Conservation (phyloP, 1,140 invertebrate genomes). For the Drosophila lini region DNA sequence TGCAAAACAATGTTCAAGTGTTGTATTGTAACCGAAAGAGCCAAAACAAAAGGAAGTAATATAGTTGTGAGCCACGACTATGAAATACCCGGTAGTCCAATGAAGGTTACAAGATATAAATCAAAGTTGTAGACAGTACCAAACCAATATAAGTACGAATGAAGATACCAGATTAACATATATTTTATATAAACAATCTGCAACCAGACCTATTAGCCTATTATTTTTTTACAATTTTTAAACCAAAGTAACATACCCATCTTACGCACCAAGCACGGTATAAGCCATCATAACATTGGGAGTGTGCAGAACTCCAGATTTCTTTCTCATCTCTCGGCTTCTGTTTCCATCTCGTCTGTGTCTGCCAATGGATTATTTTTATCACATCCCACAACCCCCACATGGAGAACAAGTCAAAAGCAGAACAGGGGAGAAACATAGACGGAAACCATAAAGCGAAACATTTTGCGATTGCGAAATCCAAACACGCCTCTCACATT, state of each 20-base stretch:
- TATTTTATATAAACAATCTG: not conserved
- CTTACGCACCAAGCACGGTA: not conserved
- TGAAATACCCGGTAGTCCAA: not conserved
- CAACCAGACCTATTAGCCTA: too few relatives aligned
- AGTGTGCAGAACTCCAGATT: constrained; percentile 41
- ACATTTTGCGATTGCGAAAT: constrained; percentile 73
- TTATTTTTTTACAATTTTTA: too few relatives aligned
- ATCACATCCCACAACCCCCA: constrained; percentile 34
- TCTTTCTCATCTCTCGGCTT: constrained; percentile 34
- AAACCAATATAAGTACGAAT: not conserved
- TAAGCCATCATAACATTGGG: constrained; percentile 37
- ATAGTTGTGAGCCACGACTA: not conserved
- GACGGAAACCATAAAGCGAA: constrained; percentile 52
- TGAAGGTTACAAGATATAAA: not conserved
- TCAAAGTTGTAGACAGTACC: too few relatives aligned
- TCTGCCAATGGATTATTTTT: constrained; percentile 48
- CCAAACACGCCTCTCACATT: constrained; percentile 77
- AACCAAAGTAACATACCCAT: not conserved
- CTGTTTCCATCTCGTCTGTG: constrained; percentile 22
- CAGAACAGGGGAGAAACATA: constrained; percentile 16
- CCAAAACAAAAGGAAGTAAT: constrained; percentile 11
- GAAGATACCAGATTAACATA: not conserved
- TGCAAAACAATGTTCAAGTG: constrained; percentile 77
- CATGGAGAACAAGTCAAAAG: constrained; percentile 21
- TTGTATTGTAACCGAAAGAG: constrained; percentile 50